phyloP scores from a whole-genome alignment of 2,113 vertebrate genomes.

The Xenopus borealis region DNA sequence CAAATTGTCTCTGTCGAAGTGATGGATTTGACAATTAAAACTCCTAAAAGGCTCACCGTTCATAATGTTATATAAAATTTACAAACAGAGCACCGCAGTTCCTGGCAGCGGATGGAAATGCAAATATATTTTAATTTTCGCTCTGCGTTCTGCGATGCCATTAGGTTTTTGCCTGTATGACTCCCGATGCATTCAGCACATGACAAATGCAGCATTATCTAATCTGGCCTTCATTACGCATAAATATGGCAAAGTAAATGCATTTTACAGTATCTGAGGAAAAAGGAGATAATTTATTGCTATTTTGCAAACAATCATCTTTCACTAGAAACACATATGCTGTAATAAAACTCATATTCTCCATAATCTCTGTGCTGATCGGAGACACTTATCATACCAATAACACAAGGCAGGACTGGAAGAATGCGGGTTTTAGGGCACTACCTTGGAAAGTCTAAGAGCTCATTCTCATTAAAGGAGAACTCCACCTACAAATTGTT shows the following conservation, averaged over 20 bases:
- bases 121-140: constrained; percentile 29
- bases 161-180: constrained; percentile 13
- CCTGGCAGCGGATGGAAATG: constrained; percentile 28
- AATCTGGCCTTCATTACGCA: background rate
- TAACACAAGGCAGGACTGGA: too few relatives aligned
- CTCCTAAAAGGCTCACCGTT: constrained; percentile 51
- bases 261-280: background rate
- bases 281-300: background rate
- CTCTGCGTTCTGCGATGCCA: constrained; percentile 10
- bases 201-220: constrained; percentile 2
- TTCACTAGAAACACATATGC: background rate
- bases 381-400: too few relatives aligned
- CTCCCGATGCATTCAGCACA: background rate
- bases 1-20: constrained; percentile 49
- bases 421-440: too few relatives aligned
- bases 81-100: constrained; percentile 52
- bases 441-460: too few relatives aligned
- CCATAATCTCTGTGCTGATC: too few relatives aligned
- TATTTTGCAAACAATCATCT: constrained; percentile 1
- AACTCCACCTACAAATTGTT: too few relatives aligned
- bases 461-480: too few relatives aligned
- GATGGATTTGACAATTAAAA: constrained; percentile 58
- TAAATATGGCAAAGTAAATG: constrained; percentile 8
- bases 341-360: background rate
- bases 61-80: constrained; percentile 55